Percentiles rank a stretch among this genome's conserved stretches.
Evolutionary conservation across 2,113 vertebrate species (phyloP).

Genomic region (Corythaixoides concolor): DNA sequence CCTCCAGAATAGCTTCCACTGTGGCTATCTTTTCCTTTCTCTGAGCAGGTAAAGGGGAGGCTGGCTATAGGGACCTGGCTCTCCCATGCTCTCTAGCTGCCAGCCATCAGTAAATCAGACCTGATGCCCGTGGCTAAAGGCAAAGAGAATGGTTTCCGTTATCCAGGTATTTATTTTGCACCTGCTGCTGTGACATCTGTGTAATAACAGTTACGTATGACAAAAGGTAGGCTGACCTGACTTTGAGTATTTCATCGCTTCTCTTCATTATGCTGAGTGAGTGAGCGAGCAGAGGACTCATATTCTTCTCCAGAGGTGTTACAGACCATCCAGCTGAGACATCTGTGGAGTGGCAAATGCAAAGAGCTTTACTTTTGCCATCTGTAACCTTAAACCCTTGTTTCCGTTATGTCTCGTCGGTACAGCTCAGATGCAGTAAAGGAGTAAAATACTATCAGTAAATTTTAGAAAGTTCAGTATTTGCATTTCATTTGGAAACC

Average conservation of each 20-base stretch:
- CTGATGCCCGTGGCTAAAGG: background rate
- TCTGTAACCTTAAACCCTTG: constrained; percentile 26
- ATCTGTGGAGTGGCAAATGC: background rate
- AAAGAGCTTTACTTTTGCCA: constrained; percentile 15
- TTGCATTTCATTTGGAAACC: constrained; percentile 68
- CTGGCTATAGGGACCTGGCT: background rate
- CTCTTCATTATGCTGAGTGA: background rate
- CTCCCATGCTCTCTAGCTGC: constrained; percentile 10
- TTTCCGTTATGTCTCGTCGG: background rate
- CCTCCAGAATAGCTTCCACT: background rate
- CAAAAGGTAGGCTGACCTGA: constrained; percentile 40
- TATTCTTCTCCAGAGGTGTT: background rate
- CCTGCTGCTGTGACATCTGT: constrained; percentile 30
- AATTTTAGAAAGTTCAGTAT: constrained; percentile 67
- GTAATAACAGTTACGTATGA: constrained; percentile 5
- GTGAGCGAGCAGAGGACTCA: background rate
- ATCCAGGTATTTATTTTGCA: constrained; percentile 47
- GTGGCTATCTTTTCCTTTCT: background rate
- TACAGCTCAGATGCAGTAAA: constrained; percentile 22
- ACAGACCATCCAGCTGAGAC: background rate
- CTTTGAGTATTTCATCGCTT: background rate
- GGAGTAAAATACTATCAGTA: constrained; percentile 46
- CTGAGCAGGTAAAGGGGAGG: background rate
- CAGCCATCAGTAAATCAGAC: constrained; percentile 38
- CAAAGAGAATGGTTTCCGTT: constrained; percentile 48